Base-by-base conservation (phyloP, 1,140 invertebrate species). In the Danaus melanippus region DNA sequence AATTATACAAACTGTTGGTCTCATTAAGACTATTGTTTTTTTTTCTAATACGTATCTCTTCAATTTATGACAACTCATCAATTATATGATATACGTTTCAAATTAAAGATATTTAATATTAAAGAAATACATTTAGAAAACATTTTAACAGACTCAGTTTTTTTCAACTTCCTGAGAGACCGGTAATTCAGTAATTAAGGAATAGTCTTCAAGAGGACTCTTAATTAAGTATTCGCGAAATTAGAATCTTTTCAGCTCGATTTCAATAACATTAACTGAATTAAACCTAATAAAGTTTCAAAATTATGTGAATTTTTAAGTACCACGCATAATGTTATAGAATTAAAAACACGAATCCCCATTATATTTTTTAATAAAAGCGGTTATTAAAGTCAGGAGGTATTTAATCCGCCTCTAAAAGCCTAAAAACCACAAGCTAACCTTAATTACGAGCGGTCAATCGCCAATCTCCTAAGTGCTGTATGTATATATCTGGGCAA, bases 381-480 rank as follows among this genome's bases (percentile, higher is more conserved):
- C 21, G 4, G 21, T 32, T 32, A 32, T 32, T 32, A 32, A 32
- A 32, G 21, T 32, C 21, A 49, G 12, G 12, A 11, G 40, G 40
- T 49, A 49, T 49, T 49, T 49, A 49, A 40, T 49, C 47, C 40
- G 17, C 12, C 4, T 17, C 11, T 11, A 49, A 17, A 12, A 49
- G 40, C 40, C 47, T 40, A 49, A 49, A 11, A 49, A 39, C 47
- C 17, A 49, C 11, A 55, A 32, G 21, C 21, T 32, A 32, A 8
- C 41, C 12, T 42, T 50, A 42, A 50, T 50, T 42, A 50, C 49
- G 3, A 5, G 40, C 41, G 49, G 3, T 42, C 49, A 50, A 50
- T 15, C 15, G 52, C 50, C 58, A 60, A 71, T 71, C 65, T 66
- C 50, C 52, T 50, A 58, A 64, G 52, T 59, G 62, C 51, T 59